phyloP scores from a whole-genome alignment of 2,888 invertebrate species.

The Mythimna vitellina region DNA sequence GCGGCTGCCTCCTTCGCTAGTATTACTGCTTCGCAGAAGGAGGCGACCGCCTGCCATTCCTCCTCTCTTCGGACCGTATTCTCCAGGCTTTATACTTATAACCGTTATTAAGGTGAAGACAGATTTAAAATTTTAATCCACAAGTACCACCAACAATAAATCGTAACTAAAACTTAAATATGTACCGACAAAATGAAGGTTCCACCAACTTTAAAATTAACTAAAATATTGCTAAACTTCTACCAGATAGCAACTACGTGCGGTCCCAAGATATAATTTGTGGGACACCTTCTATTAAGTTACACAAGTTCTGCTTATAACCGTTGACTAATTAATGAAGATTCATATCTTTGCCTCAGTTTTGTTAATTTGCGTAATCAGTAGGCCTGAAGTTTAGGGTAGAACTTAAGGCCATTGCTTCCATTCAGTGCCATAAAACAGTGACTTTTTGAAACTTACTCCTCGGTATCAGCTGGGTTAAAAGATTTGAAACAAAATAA shows the following conservation, averaged over 20 bases:
- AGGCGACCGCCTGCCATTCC: no score
- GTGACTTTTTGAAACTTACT: no score
- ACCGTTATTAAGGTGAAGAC: no score
- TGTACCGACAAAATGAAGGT: conserved; percentile 8
- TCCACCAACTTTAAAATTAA: conserved; percentile 44
- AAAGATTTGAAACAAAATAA: no score
- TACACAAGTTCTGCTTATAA: conserved; percentile 22
- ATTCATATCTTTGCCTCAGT: conserved; percentile 15
- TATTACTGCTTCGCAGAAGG: no score
- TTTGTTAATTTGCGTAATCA: conserved; percentile 27
- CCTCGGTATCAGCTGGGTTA: no score
- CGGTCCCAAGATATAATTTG: conserved; percentile 49
- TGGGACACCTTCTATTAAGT: conserved; percentile 27
- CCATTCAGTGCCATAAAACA: no score
- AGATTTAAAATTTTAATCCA: not conserved
- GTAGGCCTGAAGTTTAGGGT: conserved; percentile 21
- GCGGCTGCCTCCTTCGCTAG: no score
- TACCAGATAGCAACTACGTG: conserved; percentile 22
- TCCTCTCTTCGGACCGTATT: no score
- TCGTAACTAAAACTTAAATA: conserved; percentile 16
- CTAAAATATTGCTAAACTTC: conserved; percentile 60
- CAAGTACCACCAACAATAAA: conserved; percentile 17
- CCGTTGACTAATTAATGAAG: conserved; percentile 44
- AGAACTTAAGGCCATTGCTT: not conserved
- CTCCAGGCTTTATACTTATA: no score